Evolutionary conservation across 2,888 invertebrate genomes (phyloP).

Genomic region (Agapostemon virescens): DNA sequence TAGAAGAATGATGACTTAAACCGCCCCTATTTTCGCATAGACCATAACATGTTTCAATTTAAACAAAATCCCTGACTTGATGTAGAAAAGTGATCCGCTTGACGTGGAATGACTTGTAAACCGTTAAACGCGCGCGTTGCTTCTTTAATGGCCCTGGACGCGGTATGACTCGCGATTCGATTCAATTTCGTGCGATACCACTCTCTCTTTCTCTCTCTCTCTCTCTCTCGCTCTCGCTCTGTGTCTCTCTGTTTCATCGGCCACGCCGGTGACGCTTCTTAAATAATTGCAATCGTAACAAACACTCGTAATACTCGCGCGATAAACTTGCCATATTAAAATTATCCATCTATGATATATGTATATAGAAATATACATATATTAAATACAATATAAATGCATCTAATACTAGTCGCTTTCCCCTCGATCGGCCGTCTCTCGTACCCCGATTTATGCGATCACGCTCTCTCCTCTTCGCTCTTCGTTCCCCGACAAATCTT

Average conservation of each 20-base stretch:
- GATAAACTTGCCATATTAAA: constrained; percentile 71
- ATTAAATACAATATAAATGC: constrained; percentile 71
- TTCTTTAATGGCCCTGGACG: constrained; percentile 72
- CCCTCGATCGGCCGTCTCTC: constrained; percentile 52
- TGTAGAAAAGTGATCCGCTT: too few relatives aligned
- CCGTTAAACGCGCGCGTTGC: constrained; percentile 70
- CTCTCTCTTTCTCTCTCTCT: constrained; percentile 34
- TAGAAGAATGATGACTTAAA: too few relatives aligned
- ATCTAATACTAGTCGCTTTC: constrained; percentile 73
- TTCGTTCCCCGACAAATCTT: constrained; percentile 6
- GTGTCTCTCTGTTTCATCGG: constrained; percentile 28
- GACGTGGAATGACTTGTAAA: too few relatives aligned
- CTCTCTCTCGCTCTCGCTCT: constrained; percentile 27
- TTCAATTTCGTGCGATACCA: constrained; percentile 18
- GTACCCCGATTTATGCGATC: constrained; percentile 25
- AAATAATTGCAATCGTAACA: constrained; percentile 68
- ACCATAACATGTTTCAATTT: too few relatives aligned
- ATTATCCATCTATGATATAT: constrained; percentile 69
- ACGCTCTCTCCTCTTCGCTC: neutral
- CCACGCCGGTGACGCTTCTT: constrained; percentile 47
- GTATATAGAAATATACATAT: constrained; percentile 54
- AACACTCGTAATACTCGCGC: constrained; percentile 69
- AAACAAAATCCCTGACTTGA: too few relatives aligned
- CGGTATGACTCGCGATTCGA: constrained; percentile 60
- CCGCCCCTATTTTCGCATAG: too few relatives aligned